Conservation (phyloP, 2,113 vertebrate species). For the Suricata suricatta region DNA sequence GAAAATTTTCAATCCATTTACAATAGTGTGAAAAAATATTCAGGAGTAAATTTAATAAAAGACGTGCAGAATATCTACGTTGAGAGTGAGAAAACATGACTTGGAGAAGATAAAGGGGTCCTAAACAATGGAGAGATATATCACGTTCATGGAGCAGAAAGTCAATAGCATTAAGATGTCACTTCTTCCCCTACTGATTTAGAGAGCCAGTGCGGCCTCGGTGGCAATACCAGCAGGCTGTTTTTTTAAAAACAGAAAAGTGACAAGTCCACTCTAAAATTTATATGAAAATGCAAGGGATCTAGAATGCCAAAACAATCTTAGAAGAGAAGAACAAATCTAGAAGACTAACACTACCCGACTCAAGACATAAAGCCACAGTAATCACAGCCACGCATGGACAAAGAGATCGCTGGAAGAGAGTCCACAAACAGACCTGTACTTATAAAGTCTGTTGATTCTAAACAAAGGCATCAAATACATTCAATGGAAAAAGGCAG, state of each 20-base stretch:
- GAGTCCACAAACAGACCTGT: not conserved
- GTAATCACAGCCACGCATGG: not conserved
- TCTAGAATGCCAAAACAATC: not conserved
- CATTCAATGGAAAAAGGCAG: not conserved
- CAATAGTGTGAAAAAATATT: not conserved
- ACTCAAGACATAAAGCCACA: not conserved
- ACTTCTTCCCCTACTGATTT: not conserved
- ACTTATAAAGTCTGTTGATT: not conserved
- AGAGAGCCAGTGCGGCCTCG: not conserved
- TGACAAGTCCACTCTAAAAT: not conserved
- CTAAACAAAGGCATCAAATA: not conserved
- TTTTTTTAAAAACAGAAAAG: not conserved
- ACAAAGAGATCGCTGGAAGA: not conserved
- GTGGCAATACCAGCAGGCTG: not conserved
- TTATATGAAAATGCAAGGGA: not conserved
- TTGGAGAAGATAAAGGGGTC: not conserved
- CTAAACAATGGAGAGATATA: not conserved
- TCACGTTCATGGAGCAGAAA: not conserved
- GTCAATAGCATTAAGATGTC: not conserved
- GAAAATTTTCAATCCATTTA: not conserved
- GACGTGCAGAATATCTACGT: not conserved
- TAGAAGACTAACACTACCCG: not conserved
- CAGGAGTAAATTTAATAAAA: constrained; percentile 2
- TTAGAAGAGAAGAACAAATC: not conserved
- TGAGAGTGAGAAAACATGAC: not conserved